These are phyloP conservation scores for Blennius ocellaris DNA, from an alignment of 2,113 vertebrate genomes.

Conservation along the genomic window DNA sequence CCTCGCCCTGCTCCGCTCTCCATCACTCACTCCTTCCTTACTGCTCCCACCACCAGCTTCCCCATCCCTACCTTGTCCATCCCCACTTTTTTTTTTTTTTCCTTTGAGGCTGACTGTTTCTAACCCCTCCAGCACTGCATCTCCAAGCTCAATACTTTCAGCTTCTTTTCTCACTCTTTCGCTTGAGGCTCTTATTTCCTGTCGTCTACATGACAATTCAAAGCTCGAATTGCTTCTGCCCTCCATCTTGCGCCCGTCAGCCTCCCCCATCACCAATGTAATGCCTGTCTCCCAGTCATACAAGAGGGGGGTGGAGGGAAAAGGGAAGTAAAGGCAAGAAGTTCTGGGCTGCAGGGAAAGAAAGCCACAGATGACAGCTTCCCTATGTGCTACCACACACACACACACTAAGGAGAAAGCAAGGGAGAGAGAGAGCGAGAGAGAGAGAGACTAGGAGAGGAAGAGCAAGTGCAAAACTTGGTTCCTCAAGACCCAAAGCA, in stretches of 20 bases:
- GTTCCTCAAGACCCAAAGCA: conserved; percentile 74
- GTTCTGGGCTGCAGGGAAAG: conserved; percentile 49
- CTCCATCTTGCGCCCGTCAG: not conserved
- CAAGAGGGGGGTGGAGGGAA: not conserved
- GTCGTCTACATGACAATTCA: conserved; percentile 57
- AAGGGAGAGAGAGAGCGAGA: conserved; percentile 1
- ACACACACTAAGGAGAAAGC: conserved; percentile 32
- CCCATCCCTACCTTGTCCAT: conserved; percentile 29
- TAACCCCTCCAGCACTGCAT: conserved; percentile 26
- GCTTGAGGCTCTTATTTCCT: conserved; percentile 53
- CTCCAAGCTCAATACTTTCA: conserved; percentile 30
- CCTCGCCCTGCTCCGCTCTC: conserved; percentile 50
- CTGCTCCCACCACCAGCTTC: conserved; percentile 15
- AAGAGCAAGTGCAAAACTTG: conserved; percentile 36
- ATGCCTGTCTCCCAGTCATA: conserved; percentile 31
- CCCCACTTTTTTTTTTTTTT: conserved; percentile 19
- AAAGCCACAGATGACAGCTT: conserved; percentile 67
- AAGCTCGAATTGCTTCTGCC: conserved; percentile 40
- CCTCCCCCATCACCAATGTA: conserved; percentile 4
- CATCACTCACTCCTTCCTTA: conserved; percentile 48
- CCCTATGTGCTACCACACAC: conserved; percentile 49
- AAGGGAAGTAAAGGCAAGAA: conserved; percentile 11
- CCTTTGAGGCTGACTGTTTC: conserved; percentile 32
- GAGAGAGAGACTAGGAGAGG: not conserved
- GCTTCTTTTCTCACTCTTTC: conserved; percentile 27